phyloP scores from a whole-genome alignment of 2,797 vertebrate genomes.

The Paratrypauchen microcephalus region DNA sequence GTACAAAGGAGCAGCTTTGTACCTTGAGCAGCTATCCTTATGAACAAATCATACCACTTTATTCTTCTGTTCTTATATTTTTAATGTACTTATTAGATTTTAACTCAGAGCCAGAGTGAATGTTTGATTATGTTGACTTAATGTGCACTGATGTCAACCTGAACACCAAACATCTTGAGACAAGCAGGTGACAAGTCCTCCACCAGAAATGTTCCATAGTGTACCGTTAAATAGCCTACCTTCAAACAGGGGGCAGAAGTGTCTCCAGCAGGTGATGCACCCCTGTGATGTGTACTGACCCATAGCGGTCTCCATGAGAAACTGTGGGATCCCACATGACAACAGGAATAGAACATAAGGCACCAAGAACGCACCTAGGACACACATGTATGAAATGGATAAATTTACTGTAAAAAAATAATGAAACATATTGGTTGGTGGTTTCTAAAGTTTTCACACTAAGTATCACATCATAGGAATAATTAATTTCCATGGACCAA shows the following conservation, averaged over 20 bases:
- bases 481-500: background rate
- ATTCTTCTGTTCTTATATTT: too few relatives aligned
- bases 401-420: background rate
- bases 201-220: background rate
- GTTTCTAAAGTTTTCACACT: background rate
- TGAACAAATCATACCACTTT: too few relatives aligned
- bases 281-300: constrained; percentile 75
- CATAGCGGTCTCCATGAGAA: constrained; percentile 73
- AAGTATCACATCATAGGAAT: background rate
- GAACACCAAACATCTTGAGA: background rate
- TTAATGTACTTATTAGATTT: too few relatives aligned
- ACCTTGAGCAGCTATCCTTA: too few relatives aligned
- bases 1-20: too few relatives aligned
- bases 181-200: background rate
- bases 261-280: constrained; percentile 75
- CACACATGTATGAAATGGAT: background rate
- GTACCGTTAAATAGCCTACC: constrained; percentile 44
- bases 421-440: background rate
- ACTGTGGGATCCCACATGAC: constrained; percentile 72
- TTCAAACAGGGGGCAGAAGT: constrained; percentile 77
- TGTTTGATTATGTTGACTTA: too few relatives aligned
- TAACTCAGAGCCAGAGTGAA: too few relatives aligned
- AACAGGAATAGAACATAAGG: constrained; percentile 72
- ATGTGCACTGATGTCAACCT: too few relatives aligned
- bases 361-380: constrained; percentile 70